Base-by-base conservation (phyloP, 2,888 invertebrate genomes). In the Nomada goodeniana region DNA sequence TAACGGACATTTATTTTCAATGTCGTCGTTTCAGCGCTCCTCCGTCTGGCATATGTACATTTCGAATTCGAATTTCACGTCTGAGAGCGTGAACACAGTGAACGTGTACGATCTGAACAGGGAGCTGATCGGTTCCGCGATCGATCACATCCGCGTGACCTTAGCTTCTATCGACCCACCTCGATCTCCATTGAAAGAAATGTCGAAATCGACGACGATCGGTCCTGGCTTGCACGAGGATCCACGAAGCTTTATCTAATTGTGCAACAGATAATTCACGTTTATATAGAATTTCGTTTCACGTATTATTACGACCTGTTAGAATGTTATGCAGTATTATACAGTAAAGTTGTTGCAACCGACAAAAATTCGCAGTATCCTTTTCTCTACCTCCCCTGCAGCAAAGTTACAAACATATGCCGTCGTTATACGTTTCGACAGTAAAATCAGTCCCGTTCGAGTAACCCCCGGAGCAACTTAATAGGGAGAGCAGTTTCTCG, bases 141-240 rank as follows among this genome's bases (percentile, higher is more conserved):
- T 86, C 53, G 90, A 91, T 23, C 53, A 52, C 18, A 63, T 82
- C 15, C 84, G 75, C 20, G 36, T 90, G 4, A 79, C 65, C n/a
- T 71, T 91, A 55, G 84, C 85, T 20, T 84, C 87, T 3, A 76
- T 90, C 36, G 61, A 76, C 44, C 88, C 89, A 13, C 87, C 89
- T 1, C 70, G 77, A 36, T 83, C 83, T 23, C 70, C 81, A 63
- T 64, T 89, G 29, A 73, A 69, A 29, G 9, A 74, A 26, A 83
- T 88, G 63, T 67, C 70, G 9, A 79, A 84, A 76, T 82, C 86
- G 1, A 67, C 78, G 4, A 15, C 70, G 15, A 80, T 85, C 44
- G 87, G 84, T 15, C 18, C 53, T 26, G n/a, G 18, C 18, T n/a
- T 53, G 18, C 23, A 9, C 26, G 23, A 67, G 23, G 57, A 57